Evolutionary conservation across 2,113 vertebrate genomes (phyloP).

Genomic region (Syrmaticus mikado): DNA sequence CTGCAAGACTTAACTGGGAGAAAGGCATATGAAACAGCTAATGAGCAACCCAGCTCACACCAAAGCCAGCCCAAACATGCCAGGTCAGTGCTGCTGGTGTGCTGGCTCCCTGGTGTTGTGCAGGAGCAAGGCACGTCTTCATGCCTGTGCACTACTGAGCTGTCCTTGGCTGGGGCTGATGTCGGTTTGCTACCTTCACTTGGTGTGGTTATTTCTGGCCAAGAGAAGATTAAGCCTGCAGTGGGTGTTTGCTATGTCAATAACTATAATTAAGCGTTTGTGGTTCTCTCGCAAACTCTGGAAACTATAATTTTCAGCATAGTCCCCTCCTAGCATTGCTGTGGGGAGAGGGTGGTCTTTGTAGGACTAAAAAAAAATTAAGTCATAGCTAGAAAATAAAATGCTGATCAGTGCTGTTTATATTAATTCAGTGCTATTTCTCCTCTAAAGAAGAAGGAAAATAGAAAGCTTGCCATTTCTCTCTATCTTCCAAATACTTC

Average conservation of each 20-base stretch:
- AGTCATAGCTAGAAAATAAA: slow-evolving; percentile 64
- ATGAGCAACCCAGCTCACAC: background rate
- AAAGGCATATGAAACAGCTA: background rate
- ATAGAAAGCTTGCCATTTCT: slow-evolving; percentile 14
- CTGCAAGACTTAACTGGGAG: background rate
- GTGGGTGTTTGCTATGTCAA: slow-evolving; percentile 51
- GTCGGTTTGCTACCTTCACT: slow-evolving; percentile 76
- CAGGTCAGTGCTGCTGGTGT: background rate
- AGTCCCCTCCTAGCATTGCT: background rate
- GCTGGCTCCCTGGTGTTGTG: background rate
- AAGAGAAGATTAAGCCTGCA: slow-evolving; percentile 74
- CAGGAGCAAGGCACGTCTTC: slow-evolving; percentile 16
- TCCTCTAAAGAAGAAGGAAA: background rate
- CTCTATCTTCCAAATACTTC: background rate
- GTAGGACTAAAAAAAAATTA: background rate
- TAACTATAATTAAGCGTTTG: slow-evolving; percentile 61
- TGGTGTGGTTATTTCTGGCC: slow-evolving; percentile 83
- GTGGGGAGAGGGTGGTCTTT: slow-evolving; percentile 56
- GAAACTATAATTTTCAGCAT: slow-evolving; percentile 56
- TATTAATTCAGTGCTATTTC: slow-evolving; percentile 52
- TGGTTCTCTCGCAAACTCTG: slow-evolving; percentile 28
- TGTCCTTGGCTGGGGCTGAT: slow-evolving; percentile 75
- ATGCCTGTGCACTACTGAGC: slow-evolving; percentile 64
- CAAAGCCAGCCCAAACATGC: background rate
- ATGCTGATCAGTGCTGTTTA: slow-evolving; percentile 40